phyloP scores from a whole-genome alignment of 92 coral and sea anemone genomes.

The Phenganax stokvisi region DNA sequence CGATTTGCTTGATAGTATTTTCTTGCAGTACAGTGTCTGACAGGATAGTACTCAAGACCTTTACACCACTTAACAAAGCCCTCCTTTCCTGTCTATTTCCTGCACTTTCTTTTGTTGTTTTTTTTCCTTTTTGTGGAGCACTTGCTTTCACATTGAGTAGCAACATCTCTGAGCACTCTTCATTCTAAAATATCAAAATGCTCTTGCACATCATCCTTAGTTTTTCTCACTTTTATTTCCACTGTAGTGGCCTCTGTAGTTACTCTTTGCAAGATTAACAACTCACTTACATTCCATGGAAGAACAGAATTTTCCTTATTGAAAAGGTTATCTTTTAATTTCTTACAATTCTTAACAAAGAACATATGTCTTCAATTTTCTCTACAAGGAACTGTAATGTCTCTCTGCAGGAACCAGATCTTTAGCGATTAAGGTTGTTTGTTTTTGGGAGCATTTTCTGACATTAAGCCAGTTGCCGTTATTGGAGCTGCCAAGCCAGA shows the following conservation, averaged over 20 bases:
- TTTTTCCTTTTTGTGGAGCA: constrained; percentile 1
- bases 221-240: constrained; percentile 11
- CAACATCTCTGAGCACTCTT: constrained; percentile 13
- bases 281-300: constrained; percentile 19
- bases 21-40: not conserved
- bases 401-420: constrained; percentile 19
- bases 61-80: not conserved
- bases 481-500: not conserved
- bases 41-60: constrained; percentile 7
- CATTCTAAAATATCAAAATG: not conserved
- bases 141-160: constrained; percentile 2
- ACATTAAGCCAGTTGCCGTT: constrained; percentile 31
- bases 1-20: not conserved
- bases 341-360: constrained; percentile 12
- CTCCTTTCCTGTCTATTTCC: not conserved
- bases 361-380: not conserved
- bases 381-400: constrained; percentile 11
- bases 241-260: constrained; percentile 18
- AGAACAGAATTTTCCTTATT: constrained; percentile 19
- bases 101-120: not conserved
- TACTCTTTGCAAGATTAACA: not conserved
- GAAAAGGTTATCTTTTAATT: constrained; percentile 11
- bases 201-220: constrained; percentile 18
- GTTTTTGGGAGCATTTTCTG: constrained; percentile 5
- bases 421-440: not conserved